Base-by-base conservation (phyloP, 2,888 invertebrate species). In the Coecobrya sp. region DNA sequence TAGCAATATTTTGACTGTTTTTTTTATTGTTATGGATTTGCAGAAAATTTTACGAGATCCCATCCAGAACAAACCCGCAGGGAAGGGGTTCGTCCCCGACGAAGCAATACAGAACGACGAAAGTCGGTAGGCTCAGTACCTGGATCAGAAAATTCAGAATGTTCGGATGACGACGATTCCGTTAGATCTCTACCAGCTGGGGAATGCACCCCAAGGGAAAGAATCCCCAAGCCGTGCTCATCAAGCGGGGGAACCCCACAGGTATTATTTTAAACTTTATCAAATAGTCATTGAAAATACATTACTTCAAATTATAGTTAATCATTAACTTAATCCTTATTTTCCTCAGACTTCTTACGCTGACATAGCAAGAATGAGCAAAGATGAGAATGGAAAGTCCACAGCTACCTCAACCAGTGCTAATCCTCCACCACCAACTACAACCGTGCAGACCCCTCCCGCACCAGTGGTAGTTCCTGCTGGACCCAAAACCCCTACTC, bases 181-280 rank as follows among this genome's bases (percentile, higher is more conserved):
- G 94, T 95, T 0, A 62, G 94, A 79, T 95, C 95, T 42, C 86
- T 94, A 0, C 95, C 95, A 7, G 93, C 93, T 8, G 93, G 93
- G 10, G 94, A 93, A 59, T 94, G 94, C 76, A 94, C 94, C 55
- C 91, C 93, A n/a, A 76, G 92, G 11, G 94, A 94, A 59, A 79
- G 85, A 49, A 90, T 94, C 42, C 94, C 94, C 3, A 94, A 94
- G 52, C 93, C 94, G 0, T 94, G 94, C 76, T 92, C 94, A 55
- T 93, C 93, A 22, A 93, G 93, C 84, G 94, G 94, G 11, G 93
- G 94, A 52, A 94, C 94, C 55, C 94, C 94, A 52, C 94, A 94
- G 93, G 93, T 93, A 81, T 16, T 10, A 68, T 1, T n/a, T n/a
- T 4, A 30, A 45, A 22, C 70, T 8, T 55, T 45, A 10, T 49